Evolutionary conservation across 2,888 invertebrate genomes (phyloP).

Genomic region (Latheticus oryzae): DNA sequence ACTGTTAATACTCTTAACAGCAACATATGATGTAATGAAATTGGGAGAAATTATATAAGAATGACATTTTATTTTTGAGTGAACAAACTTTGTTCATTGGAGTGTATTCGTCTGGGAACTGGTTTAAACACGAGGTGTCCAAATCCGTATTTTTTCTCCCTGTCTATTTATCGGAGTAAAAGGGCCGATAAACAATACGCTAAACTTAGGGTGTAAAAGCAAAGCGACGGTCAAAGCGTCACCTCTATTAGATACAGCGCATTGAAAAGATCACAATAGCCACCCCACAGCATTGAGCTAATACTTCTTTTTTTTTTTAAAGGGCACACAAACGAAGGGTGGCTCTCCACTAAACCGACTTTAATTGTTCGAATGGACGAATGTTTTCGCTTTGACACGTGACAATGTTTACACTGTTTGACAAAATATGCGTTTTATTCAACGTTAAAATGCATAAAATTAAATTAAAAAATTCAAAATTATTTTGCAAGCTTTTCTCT

Average conservation of each 20-base stretch:
- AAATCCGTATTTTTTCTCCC: slow-evolving; percentile 30
- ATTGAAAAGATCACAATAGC: slow-evolving; percentile 42
- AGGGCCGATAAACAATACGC: slow-evolving; percentile 41
- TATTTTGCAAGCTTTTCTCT: slow-evolving; percentile 9
- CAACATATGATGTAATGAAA: neutral
- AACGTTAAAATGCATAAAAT: slow-evolving; percentile 3
- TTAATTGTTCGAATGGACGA: slow-evolving; percentile 57
- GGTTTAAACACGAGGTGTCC: slow-evolving; percentile 24
- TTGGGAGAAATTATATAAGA: neutral
- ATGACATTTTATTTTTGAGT: neutral
- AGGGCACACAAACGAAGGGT: slow-evolving; percentile 48
- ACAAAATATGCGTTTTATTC: slow-evolving; percentile 19
- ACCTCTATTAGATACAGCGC: slow-evolving; percentile 49
- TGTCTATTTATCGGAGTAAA: slow-evolving; percentile 41
- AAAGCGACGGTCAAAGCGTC: slow-evolving; percentile 54
- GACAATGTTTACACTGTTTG: slow-evolving; percentile 49
- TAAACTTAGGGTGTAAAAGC: slow-evolving; percentile 51
- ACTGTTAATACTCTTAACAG: neutral
- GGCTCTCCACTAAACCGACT: slow-evolving; percentile 56
- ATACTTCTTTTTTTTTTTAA: slow-evolving; percentile 35
- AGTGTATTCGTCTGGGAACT: slow-evolving; percentile 13
- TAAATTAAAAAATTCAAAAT: no score
- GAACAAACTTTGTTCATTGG: slow-evolving; percentile 1
- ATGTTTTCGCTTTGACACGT: slow-evolving; percentile 56
- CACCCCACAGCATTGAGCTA: slow-evolving; percentile 40